phyloP scores from a whole-genome alignment of 2,797 vertebrate species.

The Rhincodon typus region DNA sequence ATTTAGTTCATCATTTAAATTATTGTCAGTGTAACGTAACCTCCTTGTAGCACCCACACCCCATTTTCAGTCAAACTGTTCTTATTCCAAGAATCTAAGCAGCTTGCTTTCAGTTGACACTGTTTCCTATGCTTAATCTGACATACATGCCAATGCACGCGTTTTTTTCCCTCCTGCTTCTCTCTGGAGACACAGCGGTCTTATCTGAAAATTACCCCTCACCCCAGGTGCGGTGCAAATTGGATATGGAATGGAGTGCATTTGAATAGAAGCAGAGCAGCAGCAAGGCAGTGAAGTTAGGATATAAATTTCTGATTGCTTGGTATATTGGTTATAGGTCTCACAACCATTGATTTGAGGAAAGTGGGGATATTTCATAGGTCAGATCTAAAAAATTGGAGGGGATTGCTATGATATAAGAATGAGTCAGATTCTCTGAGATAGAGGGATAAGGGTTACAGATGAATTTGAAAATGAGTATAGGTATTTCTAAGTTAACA shows the following conservation, averaged over 20 bases:
- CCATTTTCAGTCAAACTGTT: neutral
- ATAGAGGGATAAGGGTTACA: too few species aligned
- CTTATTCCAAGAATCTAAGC: neutral
- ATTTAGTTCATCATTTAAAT: too few species aligned
- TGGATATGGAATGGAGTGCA: neutral
- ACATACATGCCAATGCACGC: neutral
- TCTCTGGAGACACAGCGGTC: neutral
- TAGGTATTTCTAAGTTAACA: neutral
- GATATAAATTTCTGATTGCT: neutral
- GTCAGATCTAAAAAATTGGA: neutral
- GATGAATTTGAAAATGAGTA: neutral
- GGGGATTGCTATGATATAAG: too few species aligned
- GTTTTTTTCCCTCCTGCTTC: neutral
- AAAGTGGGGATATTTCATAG: neutral
- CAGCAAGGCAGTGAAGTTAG: neutral
- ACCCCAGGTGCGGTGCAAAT: neutral
- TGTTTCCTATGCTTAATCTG: too few species aligned
- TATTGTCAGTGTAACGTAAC: too few species aligned
- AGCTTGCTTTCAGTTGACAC: too few species aligned
- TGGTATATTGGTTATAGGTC: neutral
- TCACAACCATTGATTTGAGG: neutral
- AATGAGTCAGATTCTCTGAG: neutral
- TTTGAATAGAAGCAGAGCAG: neutral
- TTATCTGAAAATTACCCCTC: neutral
- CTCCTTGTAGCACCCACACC: too few species aligned